Conservation (phyloP, 1,140 invertebrate species). For the Trinorchestia longiramus region DNA sequence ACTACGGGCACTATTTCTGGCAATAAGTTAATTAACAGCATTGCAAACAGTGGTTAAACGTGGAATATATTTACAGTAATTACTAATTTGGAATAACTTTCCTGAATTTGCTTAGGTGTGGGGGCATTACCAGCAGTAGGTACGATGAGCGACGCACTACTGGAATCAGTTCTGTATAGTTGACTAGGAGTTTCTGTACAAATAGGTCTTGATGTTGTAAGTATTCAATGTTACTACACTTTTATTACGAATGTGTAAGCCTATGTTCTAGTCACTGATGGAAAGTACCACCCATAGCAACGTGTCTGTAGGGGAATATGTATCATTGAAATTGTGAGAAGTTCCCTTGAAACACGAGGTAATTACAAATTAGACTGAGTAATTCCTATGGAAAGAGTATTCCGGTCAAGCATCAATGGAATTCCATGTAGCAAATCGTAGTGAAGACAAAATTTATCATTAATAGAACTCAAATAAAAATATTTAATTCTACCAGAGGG, state of each 20-base stretch:
- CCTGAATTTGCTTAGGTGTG: neutral
- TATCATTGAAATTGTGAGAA: no score
- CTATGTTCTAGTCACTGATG: no score
- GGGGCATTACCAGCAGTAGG: neutral
- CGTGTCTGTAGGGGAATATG: no score
- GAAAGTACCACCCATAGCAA: no score
- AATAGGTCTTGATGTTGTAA: neutral
- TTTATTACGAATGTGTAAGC: neutral
- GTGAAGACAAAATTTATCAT: neutral
- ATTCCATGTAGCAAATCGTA: neutral
- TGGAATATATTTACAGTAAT: no score
- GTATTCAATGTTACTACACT: neutral
- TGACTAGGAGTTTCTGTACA: neutral
- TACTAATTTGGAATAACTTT: no score
- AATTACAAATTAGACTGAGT: neutral
- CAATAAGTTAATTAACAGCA: slow-evolving; percentile 31
- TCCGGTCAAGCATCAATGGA: neutral
- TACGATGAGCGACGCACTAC: neutral
- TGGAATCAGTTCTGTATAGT: neutral
- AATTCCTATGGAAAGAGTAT: no score
- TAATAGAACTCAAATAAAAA: no score
- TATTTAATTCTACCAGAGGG: no score
- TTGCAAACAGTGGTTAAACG: neutral
- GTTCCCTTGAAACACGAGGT: neutral
- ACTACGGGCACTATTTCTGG: slow-evolving; percentile 50